A percentile compares a stretch with the other conserved stretches of the same genome.
These are phyloP conservation scores for Apostichopus californicus DNA, from an alignment of 35 echinoderm and acorn worm genomes.

Conservation along the genomic window DNA sequence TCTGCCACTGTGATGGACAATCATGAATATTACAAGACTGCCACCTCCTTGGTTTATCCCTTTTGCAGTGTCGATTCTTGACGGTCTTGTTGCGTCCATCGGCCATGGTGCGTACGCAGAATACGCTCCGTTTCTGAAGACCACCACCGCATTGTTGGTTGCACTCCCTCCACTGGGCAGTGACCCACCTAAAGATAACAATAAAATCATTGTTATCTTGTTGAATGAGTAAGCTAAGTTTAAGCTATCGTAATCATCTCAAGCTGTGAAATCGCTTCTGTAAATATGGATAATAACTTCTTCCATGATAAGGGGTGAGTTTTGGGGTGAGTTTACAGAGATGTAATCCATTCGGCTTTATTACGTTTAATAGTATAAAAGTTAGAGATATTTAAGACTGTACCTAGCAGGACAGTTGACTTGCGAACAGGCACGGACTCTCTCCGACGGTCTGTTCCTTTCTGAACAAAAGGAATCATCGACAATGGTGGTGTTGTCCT, in stretches of 20 bases:
- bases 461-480: constrained; percentile 15
- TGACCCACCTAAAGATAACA: constrained; percentile 67
- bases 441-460: background rate
- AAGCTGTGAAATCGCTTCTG: no score
- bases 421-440: background rate
- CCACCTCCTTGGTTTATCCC: constrained; percentile 57
- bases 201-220: no score
- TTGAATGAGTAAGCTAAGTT: no score
- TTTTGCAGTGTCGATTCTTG: constrained; percentile 66
- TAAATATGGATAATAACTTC: no score
- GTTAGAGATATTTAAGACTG: no score
- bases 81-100: constrained; percentile 61
- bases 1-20: constrained; percentile 87
- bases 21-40: constrained; percentile 77
- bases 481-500: constrained; percentile 24
- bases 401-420: constrained; percentile 49
- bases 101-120: constrained; percentile 65
- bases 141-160: constrained; percentile 81
- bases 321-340: no score
- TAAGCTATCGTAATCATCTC: no score
- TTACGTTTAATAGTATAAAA: no score
- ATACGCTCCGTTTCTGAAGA: constrained; percentile 72
- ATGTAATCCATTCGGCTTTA: no score
- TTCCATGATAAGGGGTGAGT: no score
- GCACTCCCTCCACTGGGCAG: constrained; percentile 67